Conservation (phyloP, 1,140 invertebrate species). For the Drosophila novamexicana region DNA sequence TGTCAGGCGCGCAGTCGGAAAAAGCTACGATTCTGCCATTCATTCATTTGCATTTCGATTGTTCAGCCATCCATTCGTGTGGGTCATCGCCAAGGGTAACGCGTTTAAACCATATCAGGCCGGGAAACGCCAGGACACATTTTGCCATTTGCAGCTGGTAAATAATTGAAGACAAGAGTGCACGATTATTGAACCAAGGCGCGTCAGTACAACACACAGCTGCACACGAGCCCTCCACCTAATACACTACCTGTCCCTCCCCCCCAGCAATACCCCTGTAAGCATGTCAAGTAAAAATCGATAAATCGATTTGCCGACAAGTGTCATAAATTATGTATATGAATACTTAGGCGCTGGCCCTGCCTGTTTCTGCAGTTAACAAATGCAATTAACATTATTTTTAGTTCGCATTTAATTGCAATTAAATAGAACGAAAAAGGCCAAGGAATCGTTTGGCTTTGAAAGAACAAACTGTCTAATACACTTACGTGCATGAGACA, state of each 20-base stretch:
- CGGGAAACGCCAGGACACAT: conserved; percentile 5
- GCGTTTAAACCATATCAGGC: conserved; percentile 21
- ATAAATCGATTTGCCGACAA: conserved; percentile 61
- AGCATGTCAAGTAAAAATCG: conserved; percentile 63
- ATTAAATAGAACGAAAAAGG: conserved; percentile 35
- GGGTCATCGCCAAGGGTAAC: conserved; percentile 27
- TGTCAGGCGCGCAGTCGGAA: neutral
- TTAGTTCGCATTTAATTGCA: conserved; percentile 50
- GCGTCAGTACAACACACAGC: neutral
- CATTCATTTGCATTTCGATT: conserved; percentile 7
- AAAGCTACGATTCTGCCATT: neutral
- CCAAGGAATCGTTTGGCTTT: neutral
- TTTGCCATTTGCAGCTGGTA: conserved; percentile 29
- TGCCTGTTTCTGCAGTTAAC: conserved; percentile 50
- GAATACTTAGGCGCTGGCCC: conserved; percentile 3
- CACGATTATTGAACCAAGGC: conserved; percentile 38
- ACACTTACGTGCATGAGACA: neutral
- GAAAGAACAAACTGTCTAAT: neutral
- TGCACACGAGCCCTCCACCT: neutral
- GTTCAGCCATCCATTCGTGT: neutral
- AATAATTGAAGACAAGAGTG: conserved; percentile 41
- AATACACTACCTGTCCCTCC: too few relatives aligned
- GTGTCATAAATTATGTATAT: conserved; percentile 27
- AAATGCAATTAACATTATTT: conserved; percentile 65
- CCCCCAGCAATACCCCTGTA: neutral